These are phyloP conservation scores for Chionis minor DNA, from an alignment of 2,113 vertebrate species.

Conservation along the genomic window DNA sequence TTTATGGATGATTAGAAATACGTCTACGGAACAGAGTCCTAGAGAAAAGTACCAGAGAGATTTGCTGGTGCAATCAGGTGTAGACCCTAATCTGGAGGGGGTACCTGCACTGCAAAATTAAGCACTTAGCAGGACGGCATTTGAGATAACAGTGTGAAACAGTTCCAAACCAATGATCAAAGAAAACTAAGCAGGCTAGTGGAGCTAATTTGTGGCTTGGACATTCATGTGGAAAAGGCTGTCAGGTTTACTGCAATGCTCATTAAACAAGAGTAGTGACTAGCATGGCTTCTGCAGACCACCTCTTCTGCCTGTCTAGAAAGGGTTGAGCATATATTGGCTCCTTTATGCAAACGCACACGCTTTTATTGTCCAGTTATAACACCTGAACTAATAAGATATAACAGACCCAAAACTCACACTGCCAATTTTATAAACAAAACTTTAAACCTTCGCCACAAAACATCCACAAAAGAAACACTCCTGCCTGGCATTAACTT, in stretches of 20 bases:
- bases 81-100: not conserved
- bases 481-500: not conserved
- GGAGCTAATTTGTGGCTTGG: conserved; percentile 3
- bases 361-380: not conserved
- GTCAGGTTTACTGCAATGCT: not conserved
- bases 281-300: not conserved
- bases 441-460: not conserved
- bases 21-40: conserved; percentile 8
- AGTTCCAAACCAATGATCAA: not conserved
- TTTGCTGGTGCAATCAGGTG: not conserved
- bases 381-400: not conserved
- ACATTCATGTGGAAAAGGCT: not conserved
- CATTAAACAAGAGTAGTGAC: not conserved
- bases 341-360: not conserved
- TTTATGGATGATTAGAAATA: conserved; percentile 62
- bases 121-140: not conserved
- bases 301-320: not conserved
- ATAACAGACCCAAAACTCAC: not conserved
- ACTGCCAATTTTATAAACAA: not conserved
- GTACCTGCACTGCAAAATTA: not conserved
- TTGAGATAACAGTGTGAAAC: not conserved
- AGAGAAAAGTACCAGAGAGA: not conserved
- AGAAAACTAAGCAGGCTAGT: not conserved
- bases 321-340: not conserved
- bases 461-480: not conserved